Evolutionary conservation across 2,888 invertebrate genomes (phyloP), one percentile per base, ranked within the genome.

Genomic region (Oligia strigilis): DNA sequence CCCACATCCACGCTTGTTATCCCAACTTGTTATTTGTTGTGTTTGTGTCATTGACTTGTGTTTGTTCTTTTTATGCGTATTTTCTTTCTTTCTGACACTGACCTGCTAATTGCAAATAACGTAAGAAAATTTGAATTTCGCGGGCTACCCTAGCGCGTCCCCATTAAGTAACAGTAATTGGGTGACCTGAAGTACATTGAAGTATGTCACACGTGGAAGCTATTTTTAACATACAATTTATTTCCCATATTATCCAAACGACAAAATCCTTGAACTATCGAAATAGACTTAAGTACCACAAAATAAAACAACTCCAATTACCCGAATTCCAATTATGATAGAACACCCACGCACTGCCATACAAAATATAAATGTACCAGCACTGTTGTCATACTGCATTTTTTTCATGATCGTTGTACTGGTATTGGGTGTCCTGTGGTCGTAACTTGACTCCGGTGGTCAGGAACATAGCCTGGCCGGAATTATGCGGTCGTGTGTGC

Each of bases 401-500:
- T 83, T 83, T 89, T 79, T 71, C 70, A 36, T 76, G 71, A 77
- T 71, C 83, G 46, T 70, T 87, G 81, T 77, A 62, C 65, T 70
- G 75, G 81, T 90, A 84, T 90, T 81, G 55, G n/a, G 72, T 88
- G 46, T 81, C 80, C 83, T 90, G 90, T 73, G 91, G 91, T 89
- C n/a, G 91, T 74, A 90, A 90, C 62, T 8, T 74, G 82, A 90
- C 75, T 60, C 88, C 67, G 46, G 78, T 60, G 87, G 87, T 88
- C 72, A 60, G 70, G 23, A 67, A 77, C 78, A 80, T 77, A 60
- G 71, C 17, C 77, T 79, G 83, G 46, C 89, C 87, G 91, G 90
- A 91, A 88, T 90, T 82, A 86, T 90, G 90, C 78, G 90, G 90
- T 91, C 72, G 75, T 75, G 43, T 77, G 73, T 82, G 62, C 81